phyloP scores from a whole-genome alignment of 64 coral and sea anemone genomes.

The Pocillopora verrucosa region DNA sequence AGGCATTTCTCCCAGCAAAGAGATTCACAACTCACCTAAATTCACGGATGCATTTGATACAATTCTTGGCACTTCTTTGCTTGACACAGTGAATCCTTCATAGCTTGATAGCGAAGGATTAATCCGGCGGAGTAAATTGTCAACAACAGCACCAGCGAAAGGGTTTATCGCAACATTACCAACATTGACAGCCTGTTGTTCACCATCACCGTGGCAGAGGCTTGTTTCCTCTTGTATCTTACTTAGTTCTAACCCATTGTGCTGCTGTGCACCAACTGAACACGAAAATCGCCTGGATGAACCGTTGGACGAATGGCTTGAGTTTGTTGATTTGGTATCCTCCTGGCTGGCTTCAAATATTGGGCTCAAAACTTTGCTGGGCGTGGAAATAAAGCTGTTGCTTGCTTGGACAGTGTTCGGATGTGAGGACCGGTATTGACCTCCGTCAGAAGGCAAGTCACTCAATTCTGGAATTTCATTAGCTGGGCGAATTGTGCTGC shows the following conservation, averaged over 20 bases:
- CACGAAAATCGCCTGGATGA: slow-evolving; percentile 46
- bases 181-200: slow-evolving; percentile 3
- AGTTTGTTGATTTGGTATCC: slow-evolving; percentile 75
- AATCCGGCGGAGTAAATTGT: slow-evolving; percentile 32
- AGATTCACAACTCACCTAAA: slow-evolving; percentile 59
- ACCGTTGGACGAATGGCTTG: slow-evolving; percentile 44
- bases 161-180: slow-evolving; percentile 74
- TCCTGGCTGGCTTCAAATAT: slow-evolving; percentile 96
- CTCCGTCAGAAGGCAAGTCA: slow-evolving; percentile 24
- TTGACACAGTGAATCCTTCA: slow-evolving; percentile 45
- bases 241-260: slow-evolving; percentile 38
- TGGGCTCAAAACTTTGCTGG: slow-evolving; percentile 80
- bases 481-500: slow-evolving; percentile 65
- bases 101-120: slow-evolving; percentile 52
- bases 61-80: slow-evolving; percentile 71
- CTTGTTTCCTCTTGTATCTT: slow-evolving; percentile 35
- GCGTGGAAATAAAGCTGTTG: slow-evolving; percentile 65
- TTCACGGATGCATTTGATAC: slow-evolving; percentile 52
- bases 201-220: background rate
- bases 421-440: background rate
- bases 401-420: background rate
- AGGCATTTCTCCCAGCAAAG: background rate
- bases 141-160: slow-evolving; percentile 70
- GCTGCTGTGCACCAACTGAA: slow-evolving; percentile 30
- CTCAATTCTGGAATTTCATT: slow-evolving; percentile 32